Conservation (phyloP, 1,140 invertebrate genomes). For the Leptonema lineaticorne region DNA sequence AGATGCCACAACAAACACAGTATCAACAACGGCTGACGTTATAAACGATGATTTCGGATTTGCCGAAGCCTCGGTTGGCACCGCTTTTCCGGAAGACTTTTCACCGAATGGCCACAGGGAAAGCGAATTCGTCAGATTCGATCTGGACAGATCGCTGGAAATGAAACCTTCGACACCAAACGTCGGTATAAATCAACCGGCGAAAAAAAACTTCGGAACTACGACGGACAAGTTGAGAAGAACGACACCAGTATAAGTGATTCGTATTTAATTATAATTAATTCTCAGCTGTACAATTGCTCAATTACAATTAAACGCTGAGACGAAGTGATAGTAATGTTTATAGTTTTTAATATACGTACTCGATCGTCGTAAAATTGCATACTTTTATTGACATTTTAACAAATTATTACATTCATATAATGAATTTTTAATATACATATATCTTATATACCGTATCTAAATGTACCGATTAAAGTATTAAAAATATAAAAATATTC, state of each 20-base stretch:
- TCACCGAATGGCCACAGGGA: constrained; percentile 46
- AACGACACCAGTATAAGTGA: constrained; percentile 50
- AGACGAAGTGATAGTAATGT: constrained; percentile 13
- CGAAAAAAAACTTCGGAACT: constrained; percentile 32
- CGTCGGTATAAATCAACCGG: constrained; percentile 42
- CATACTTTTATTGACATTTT: too few relatives aligned
- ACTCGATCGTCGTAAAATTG: too few relatives aligned
- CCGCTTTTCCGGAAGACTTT: constrained; percentile 47
- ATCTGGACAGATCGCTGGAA: constrained; percentile 48
- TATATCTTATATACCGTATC: too few relatives aligned
- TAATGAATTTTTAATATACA: too few relatives aligned
- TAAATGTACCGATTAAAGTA: too few relatives aligned
- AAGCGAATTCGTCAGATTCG: constrained; percentile 51
- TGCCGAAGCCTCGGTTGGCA: constrained; percentile 43
- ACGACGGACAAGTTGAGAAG: constrained; percentile 46
- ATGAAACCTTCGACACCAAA: constrained; percentile 32
- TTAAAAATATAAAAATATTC: too few relatives aligned
- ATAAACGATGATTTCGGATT: constrained; percentile 41
- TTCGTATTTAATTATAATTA: constrained; percentile 20
- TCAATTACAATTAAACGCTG: not conserved
- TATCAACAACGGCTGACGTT: constrained; percentile 50
- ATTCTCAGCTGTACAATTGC: not conserved
- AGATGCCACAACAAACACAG: constrained; percentile 49
- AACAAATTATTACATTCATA: too few relatives aligned
- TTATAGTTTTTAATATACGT: too few relatives aligned